Evolutionary conservation across 92 coral and sea anemone genomes (phyloP).

Genomic region (Heliopora coerulea): DNA sequence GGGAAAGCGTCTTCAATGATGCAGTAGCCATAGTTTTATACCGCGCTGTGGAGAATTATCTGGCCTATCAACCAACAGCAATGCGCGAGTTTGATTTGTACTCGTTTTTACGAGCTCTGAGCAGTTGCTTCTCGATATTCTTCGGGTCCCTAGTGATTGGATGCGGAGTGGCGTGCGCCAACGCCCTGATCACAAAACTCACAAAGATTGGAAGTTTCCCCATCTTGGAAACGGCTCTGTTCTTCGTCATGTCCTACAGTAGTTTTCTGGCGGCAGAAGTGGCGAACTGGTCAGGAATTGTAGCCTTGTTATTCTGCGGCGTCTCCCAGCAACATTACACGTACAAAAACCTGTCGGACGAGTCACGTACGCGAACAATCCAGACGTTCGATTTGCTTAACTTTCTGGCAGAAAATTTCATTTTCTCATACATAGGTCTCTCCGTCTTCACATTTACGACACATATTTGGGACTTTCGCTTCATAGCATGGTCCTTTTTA

Average conservation of each 20-base stretch:
- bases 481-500: constrained; percentile 87
- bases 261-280: constrained; percentile 92
- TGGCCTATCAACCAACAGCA: constrained; percentile 93
- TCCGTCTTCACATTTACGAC: constrained; percentile 92
- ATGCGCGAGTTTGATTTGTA: constrained; percentile 86
- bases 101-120: constrained; percentile 73
- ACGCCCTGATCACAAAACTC: constrained; percentile 87
- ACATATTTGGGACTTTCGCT: constrained; percentile 90
- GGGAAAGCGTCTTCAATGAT: constrained; percentile 93
- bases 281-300: constrained; percentile 97
- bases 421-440: constrained; percentile 90
- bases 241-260: constrained; percentile 92
- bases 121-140: constrained; percentile 84
- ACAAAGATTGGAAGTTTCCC: constrained; percentile 97
- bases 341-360: constrained; percentile 89
- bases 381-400: constrained; percentile 89
- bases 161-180: constrained; percentile 88
- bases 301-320: constrained; percentile 93
- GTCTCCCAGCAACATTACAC: constrained; percentile 97
- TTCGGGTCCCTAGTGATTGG: constrained; percentile 90
- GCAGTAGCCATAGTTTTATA: constrained; percentile 93
- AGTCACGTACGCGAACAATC: constrained; percentile 78
- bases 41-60: constrained; percentile 91
- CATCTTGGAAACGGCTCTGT: constrained; percentile 82
- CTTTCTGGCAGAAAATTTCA: constrained; percentile 91